phyloP scores from a whole-genome alignment of 1,140 invertebrate species.

The Sminthurinus signatus region DNA sequence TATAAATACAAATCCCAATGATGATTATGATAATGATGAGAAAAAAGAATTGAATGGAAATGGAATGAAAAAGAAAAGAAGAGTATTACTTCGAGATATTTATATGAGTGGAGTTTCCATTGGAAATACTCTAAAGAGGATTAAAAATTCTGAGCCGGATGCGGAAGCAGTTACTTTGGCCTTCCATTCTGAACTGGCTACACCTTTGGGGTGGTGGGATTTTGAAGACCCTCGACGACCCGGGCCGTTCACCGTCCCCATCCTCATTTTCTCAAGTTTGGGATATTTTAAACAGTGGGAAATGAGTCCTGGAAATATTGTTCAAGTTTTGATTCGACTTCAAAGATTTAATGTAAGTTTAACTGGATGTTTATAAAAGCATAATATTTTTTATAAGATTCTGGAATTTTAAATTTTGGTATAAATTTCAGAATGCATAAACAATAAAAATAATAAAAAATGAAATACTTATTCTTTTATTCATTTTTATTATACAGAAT shows the following conservation, averaged over 20 bases:
- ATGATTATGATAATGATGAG: not conserved
- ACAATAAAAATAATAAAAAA: no score
- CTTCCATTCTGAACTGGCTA: slow-evolving; percentile 39
- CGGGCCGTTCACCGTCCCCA: slow-evolving; percentile 32
- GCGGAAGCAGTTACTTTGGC: slow-evolving; percentile 33
- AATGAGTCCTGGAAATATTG: slow-evolving; percentile 35
- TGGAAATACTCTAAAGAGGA: not conserved
- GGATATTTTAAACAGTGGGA: slow-evolving; percentile 37
- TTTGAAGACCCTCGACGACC: slow-evolving; percentile 38
- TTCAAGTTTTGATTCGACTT: slow-evolving; percentile 34
- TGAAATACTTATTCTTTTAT: no score
- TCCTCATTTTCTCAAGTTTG: slow-evolving; percentile 31
- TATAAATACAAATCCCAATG: no score
- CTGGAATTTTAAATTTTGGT: not conserved
- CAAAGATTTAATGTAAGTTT: slow-evolving; percentile 38
- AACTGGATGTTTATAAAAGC: not conserved
- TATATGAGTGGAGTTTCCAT: not conserved
- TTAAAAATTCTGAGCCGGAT: slow-evolving; percentile 27
- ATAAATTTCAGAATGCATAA: not conserved
- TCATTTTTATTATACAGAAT: slow-evolving; percentile 20
- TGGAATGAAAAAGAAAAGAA: no score
- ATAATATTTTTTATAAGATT: not conserved
- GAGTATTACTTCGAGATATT: slow-evolving; percentile 3
- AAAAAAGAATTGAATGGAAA: no score
- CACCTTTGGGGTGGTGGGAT: slow-evolving; percentile 37